Evolutionary conservation across 2,797 vertebrate genomes (phyloP).

Genomic region (Ctenopoma multispine): DNA sequence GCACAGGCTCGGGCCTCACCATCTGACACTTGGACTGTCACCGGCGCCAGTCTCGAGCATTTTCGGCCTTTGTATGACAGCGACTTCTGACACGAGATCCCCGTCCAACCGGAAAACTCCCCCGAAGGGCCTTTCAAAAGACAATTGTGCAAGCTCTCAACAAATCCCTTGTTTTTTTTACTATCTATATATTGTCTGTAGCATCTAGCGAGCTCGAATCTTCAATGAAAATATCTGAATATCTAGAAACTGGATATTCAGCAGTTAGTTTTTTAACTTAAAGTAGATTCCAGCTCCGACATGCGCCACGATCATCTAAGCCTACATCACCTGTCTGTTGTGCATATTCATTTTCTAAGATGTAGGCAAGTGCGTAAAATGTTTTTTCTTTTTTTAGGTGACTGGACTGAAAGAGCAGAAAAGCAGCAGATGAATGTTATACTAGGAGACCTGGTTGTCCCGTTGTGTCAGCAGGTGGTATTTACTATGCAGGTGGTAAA

Average conservation of each 20-base stretch:
- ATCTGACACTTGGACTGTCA: conserved; percentile 44
- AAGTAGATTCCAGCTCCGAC: neutral
- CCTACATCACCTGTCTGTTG: too few relatives aligned
- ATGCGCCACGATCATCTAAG: neutral
- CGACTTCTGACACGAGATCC: conserved; percentile 71
- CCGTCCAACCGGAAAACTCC: conserved; percentile 67
- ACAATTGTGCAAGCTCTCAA: conserved; percentile 57
- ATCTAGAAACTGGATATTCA: too few relatives aligned
- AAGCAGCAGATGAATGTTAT: conserved; percentile 9
- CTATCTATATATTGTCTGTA: conserved; percentile 9
- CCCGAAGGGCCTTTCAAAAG: conserved; percentile 49
- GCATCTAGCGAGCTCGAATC: too few relatives aligned
- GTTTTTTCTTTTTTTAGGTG: neutral
- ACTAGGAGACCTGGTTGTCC: conserved; percentile 23
- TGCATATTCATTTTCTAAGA: neutral
- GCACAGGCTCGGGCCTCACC: conserved; percentile 24
- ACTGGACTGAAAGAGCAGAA: neutral
- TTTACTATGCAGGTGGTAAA: conserved; percentile 39
- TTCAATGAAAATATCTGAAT: too few relatives aligned
- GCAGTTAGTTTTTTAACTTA: too few relatives aligned
- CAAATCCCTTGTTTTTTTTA: conserved; percentile 40
- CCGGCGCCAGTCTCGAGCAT: conserved; percentile 64
- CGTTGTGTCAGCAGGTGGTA: conserved; percentile 44
- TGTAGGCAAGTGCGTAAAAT: conserved; percentile 19
- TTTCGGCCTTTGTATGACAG: conserved; percentile 59